Evolutionary conservation across 2,113 vertebrate genomes (phyloP).

Genomic region (Tyto alba): DNA sequence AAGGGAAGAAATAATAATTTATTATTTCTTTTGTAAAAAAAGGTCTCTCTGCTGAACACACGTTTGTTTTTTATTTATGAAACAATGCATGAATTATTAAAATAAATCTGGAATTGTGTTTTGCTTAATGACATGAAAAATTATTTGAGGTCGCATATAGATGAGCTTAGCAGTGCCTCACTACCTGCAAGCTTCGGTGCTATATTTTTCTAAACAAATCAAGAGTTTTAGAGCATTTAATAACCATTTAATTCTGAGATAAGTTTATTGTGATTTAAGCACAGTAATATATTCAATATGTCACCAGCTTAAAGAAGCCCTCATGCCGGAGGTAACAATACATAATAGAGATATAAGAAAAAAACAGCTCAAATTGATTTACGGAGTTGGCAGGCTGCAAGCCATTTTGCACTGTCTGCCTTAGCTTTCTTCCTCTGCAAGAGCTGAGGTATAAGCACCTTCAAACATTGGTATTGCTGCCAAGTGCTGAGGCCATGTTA

Average conservation of each 20-base stretch:
- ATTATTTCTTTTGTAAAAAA: constrained; percentile 74
- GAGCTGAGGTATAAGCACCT: constrained; percentile 17
- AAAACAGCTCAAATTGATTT: not conserved
- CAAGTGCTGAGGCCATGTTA: constrained; percentile 7
- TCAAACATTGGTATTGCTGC: not conserved
- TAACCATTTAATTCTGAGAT: constrained; percentile 64
- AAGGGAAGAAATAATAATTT: constrained; percentile 76
- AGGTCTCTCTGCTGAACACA: constrained; percentile 70
- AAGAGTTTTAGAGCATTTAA: constrained; percentile 70
- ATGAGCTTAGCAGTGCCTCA: constrained; percentile 63
- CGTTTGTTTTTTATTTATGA: constrained; percentile 79
- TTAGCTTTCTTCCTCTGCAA: not conserved
- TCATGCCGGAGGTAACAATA: not conserved
- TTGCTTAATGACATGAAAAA: constrained; percentile 79
- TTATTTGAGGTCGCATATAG: constrained; percentile 71
- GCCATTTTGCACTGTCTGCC: not conserved
- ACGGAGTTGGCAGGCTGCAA: constrained; percentile 10
- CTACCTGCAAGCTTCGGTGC: constrained; percentile 61
- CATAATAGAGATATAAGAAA: not conserved
- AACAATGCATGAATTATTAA: constrained; percentile 78
- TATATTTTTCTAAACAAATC: constrained; percentile 57
- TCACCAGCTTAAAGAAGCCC: constrained; percentile 21
- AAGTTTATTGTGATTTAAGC: constrained; percentile 46
- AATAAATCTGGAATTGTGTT: constrained; percentile 67
- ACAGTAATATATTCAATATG: constrained; percentile 36